These are phyloP conservation scores for Lutraria rhynchaena DNA, from an alignment of 1,140 invertebrate species.

Conservation along the genomic window DNA sequence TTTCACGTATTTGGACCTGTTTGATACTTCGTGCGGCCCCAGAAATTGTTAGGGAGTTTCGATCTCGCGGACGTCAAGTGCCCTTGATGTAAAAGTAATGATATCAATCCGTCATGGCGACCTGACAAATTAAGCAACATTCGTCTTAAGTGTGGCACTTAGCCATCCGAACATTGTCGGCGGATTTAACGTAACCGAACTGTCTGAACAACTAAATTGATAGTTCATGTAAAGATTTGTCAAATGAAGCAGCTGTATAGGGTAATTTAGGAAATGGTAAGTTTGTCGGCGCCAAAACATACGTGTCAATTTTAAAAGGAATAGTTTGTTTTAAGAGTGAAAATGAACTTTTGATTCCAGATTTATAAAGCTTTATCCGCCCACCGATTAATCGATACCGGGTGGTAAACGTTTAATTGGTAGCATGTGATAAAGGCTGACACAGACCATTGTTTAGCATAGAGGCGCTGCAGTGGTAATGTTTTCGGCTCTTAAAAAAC, in stretches of 20 bases:
- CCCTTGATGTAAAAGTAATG: too few relatives aligned
- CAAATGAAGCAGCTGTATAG: slow-evolving; percentile 11
- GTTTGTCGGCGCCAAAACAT: slow-evolving; percentile 50
- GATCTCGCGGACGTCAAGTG: too few relatives aligned
- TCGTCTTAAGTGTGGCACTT: too few relatives aligned
- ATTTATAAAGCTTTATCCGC: background rate
- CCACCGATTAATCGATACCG: background rate
- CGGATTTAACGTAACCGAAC: too few relatives aligned
- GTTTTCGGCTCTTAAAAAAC: background rate
- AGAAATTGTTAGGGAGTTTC: too few relatives aligned
- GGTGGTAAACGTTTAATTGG: background rate
- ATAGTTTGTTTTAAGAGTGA: slow-evolving; percentile 24
- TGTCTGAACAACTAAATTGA: too few relatives aligned
- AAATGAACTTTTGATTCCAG: background rate
- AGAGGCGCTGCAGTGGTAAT: background rate
- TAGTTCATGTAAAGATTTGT: slow-evolving; percentile 1
- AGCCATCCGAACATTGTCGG: too few relatives aligned
- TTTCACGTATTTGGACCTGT: too few relatives aligned
- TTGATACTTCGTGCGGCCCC: too few relatives aligned
- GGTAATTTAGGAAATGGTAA: slow-evolving; percentile 41
- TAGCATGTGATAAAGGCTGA: background rate
- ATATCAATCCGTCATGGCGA: too few relatives aligned
- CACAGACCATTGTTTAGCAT: background rate
- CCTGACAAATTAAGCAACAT: too few relatives aligned
- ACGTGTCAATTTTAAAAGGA: slow-evolving; percentile 51